Evolutionary conservation across 1,140 invertebrate genomes (phyloP).

Genomic region (Anadara kagoshimensis): DNA sequence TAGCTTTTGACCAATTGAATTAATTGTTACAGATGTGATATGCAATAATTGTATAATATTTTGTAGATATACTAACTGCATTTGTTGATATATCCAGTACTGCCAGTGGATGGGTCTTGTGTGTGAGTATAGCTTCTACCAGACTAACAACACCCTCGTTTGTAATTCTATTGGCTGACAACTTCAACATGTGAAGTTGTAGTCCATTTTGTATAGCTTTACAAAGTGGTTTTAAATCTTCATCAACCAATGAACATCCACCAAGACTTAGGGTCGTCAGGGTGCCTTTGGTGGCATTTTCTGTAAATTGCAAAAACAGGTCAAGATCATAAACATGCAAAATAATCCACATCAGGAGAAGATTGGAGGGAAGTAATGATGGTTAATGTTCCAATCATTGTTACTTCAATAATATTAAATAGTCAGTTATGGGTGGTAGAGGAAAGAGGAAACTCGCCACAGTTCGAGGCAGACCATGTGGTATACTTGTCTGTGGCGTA

Average conservation of each 20-base stretch:
- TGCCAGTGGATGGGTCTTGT: slow-evolving; percentile 52
- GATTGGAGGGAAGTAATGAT: background rate
- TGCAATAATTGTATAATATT: too few relatives aligned
- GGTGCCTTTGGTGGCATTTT: slow-evolving; percentile 10
- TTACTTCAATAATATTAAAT: too few relatives aligned
- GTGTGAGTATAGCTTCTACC: slow-evolving; percentile 44
- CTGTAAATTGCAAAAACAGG: slow-evolving; percentile 29
- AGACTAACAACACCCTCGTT: slow-evolving; percentile 51
- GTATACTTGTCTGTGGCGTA: too few relatives aligned
- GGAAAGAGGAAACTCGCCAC: too few relatives aligned
- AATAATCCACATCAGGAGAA: background rate
- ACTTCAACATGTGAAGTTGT: slow-evolving; percentile 60
- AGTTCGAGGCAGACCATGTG: too few relatives aligned
- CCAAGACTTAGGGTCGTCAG: slow-evolving; percentile 58
- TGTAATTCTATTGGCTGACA: slow-evolving; percentile 62
- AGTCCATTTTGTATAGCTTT: slow-evolving; percentile 53
- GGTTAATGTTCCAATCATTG: too few relatives aligned
- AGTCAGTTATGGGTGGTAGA: too few relatives aligned
- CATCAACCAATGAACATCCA: slow-evolving; percentile 57
- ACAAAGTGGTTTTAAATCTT: slow-evolving; percentile 53
- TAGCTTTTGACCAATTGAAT: too few relatives aligned
- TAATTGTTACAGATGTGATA: too few relatives aligned
- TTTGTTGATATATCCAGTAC: slow-evolving; percentile 62
- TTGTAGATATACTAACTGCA: slow-evolving; percentile 42
- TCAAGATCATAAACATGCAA: background rate